These are phyloP conservation scores for Drosophila sordidula DNA, from an alignment of 2,888 invertebrate genomes.

Conservation along the genomic window DNA sequence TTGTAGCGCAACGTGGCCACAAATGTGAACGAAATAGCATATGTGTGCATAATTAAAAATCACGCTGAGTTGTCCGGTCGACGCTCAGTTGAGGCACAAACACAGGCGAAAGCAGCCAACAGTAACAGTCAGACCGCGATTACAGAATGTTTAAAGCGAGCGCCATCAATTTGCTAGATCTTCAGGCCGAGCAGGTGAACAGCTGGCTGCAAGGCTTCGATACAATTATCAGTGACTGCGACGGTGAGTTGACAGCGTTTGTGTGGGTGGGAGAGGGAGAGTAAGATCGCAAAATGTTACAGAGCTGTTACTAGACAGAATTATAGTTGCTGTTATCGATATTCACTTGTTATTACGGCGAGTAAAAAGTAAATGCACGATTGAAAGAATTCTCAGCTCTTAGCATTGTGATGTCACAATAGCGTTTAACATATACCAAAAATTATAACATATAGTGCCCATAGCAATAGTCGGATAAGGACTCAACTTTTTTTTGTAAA, in stretches of 20 bases:
- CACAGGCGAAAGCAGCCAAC: conserved; percentile 14
- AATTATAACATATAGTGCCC: too few species aligned
- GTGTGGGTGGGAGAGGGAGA: neutral
- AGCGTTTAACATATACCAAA: too few species aligned
- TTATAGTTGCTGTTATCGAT: conserved; percentile 9
- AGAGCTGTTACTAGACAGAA: conserved; percentile 24
- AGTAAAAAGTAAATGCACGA: too few species aligned
- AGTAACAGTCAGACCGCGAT: conserved; percentile 24
- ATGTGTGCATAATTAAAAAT: conserved; percentile 17
- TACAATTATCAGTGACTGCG: conserved; percentile 93
- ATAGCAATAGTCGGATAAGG: too few species aligned
- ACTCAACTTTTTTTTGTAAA: too few species aligned
- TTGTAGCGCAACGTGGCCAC: conserved; percentile 30
- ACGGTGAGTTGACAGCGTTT: conserved; percentile 87
- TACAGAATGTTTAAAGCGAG: conserved; percentile 80
- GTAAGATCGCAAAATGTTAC: neutral
- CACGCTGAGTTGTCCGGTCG: conserved; percentile 27
- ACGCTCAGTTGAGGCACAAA: conserved; percentile 31
- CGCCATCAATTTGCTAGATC: conserved; percentile 86
- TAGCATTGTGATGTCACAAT: too few species aligned
- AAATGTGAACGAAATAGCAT: conserved; percentile 17
- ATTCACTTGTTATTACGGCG: neutral
- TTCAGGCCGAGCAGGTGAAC: conserved; percentile 87
- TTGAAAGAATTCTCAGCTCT: too few species aligned
- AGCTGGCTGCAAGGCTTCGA: conserved; percentile 90